These are phyloP conservation scores for Artemia sinica DNA, from an alignment of 2,888 invertebrate species.

Conservation along the genomic window DNA sequence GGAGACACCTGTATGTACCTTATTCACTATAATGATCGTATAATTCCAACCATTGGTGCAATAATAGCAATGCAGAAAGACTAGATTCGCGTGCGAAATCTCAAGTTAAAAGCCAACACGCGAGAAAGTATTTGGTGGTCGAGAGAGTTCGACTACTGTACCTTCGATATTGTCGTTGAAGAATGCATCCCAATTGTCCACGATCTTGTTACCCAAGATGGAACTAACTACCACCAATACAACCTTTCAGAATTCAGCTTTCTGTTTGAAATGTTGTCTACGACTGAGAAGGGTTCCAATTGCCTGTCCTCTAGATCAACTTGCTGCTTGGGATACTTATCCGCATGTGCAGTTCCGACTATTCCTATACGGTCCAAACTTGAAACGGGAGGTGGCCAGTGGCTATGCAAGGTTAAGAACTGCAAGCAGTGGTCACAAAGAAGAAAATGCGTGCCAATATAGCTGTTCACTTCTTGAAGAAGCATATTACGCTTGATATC, in stretches of 20 bases:
- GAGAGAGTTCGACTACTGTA: too few relatives aligned
- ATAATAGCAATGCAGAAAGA: neutral
- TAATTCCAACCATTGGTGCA: neutral
- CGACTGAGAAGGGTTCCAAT: neutral
- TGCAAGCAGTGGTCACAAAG: neutral
- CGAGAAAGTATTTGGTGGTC: too few relatives aligned
- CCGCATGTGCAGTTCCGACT: neutral
- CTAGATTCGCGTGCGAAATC: neutral
- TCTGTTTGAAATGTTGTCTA: neutral
- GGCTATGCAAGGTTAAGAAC: neutral
- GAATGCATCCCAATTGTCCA: neutral
- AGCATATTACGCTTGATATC: neutral
- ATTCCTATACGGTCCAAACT: neutral
- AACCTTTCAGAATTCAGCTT: neutral
- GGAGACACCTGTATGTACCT: neutral
- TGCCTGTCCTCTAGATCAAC: neutral
- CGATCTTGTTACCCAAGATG: neutral
- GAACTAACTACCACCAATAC: neutral
- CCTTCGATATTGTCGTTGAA: neutral
- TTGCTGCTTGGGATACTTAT: neutral
- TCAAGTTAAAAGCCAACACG: neutral
- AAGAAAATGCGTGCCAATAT: neutral
- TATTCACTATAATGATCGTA: neutral
- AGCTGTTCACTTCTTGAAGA: neutral
- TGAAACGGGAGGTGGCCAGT: neutral